These are phyloP conservation scores for Acromyrmex echinatior DNA, from an alignment of 1,140 invertebrate species.

Conservation along the genomic window DNA sequence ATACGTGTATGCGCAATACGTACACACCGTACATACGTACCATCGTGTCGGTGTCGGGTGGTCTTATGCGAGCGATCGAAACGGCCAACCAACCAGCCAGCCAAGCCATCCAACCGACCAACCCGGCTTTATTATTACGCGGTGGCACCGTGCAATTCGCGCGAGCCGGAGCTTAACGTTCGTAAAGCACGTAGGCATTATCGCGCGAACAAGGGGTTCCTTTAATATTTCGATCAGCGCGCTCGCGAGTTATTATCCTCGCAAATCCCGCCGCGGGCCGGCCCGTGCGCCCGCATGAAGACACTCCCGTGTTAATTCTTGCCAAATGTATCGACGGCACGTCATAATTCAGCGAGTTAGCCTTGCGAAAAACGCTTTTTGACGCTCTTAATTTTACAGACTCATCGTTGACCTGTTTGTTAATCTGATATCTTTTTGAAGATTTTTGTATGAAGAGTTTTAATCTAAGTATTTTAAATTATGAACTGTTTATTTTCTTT, in stretches of 20 bases:
- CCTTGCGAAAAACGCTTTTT: not conserved
- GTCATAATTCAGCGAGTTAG: conserved; percentile 1
- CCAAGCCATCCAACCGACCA: conserved; percentile 23
- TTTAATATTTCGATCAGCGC: conserved; percentile 67
- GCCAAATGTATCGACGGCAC: conserved; percentile 17
- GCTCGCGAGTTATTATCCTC: conserved; percentile 63
- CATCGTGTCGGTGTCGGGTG: conserved; percentile 66
- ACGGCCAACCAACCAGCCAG: not conserved
- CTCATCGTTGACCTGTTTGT: not conserved
- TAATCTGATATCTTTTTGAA: too few species aligned
- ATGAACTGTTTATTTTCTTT: not conserved
- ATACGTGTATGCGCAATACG: not conserved
- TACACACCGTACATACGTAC: conserved; percentile 7
- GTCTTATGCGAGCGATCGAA: conserved; percentile 69
- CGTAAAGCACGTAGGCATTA: conserved; percentile 71
- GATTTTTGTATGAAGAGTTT: not conserved
- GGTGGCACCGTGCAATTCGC: conserved; percentile 65
- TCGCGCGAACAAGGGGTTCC: conserved; percentile 56
- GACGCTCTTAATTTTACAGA: not conserved
- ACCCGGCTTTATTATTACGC: conserved; percentile 72
- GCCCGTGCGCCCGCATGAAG: conserved; percentile 39
- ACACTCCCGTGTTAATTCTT: conserved; percentile 31
- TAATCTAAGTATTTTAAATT: not conserved
- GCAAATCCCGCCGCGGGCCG: conserved; percentile 47
- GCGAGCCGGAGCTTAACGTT: conserved; percentile 64